These are phyloP conservation scores for Zeuzera pyrina DNA, from an alignment of 2,888 invertebrate genomes.

Conservation along the genomic window DNA sequence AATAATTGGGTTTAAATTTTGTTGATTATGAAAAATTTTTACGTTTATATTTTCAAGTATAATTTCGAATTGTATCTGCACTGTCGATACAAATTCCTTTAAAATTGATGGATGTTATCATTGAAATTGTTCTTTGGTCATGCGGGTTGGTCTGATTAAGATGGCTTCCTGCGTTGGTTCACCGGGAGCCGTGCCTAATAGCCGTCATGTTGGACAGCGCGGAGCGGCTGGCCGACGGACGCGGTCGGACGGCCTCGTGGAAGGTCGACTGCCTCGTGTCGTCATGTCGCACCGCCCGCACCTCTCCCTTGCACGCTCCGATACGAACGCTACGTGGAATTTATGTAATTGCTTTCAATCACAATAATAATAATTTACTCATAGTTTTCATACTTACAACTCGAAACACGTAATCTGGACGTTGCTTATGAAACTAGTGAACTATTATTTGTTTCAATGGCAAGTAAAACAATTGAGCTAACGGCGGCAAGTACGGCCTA, in stretches of 20 bases:
- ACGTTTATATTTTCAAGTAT: no score
- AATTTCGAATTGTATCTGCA: no score
- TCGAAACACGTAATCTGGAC: no score
- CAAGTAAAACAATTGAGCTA: no score
- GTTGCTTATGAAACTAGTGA: no score
- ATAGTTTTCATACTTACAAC: no score
- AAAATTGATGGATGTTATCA: background rate
- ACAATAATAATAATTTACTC: slow-evolving; percentile 46
- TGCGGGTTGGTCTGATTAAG: slow-evolving; percentile 7
- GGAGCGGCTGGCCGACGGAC: slow-evolving; percentile 21
- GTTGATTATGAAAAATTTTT: no score
- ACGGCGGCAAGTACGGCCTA: no score
- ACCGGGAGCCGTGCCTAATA: slow-evolving; percentile 14
- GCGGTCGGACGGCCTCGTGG: slow-evolving; percentile 61
- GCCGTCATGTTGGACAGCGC: slow-evolving; percentile 21
- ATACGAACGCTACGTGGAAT: slow-evolving; percentile 62
- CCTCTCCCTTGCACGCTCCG: slow-evolving; percentile 24
- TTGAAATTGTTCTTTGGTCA: background rate
- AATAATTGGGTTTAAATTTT: background rate
- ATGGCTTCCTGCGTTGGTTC: slow-evolving; percentile 19
- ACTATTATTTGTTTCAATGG: no score
- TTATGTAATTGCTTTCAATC: slow-evolving; percentile 67
- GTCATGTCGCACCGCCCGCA: slow-evolving; percentile 19
- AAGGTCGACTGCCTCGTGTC: slow-evolving; percentile 60
- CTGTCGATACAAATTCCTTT: background rate